Percentiles rank a stretch among this genome's conserved stretches.
phyloP scores from a whole-genome alignment of 2,888 invertebrate species.

The Thecocarcelia acutangulata region DNA sequence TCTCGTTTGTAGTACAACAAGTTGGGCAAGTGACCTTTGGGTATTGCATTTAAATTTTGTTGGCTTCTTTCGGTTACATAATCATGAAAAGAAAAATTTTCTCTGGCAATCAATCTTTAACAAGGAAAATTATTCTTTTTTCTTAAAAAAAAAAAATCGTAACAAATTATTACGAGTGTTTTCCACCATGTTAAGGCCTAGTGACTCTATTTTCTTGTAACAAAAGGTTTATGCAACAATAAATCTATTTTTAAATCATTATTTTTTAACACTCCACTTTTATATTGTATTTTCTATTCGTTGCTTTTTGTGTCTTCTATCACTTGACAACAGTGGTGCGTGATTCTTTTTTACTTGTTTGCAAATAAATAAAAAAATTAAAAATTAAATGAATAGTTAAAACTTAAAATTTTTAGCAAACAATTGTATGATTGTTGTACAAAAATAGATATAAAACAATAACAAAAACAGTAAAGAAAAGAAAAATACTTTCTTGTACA shows the following conservation, averaged over 20 bases:
- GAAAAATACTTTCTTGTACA: constrained; percentile 5
- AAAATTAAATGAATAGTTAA: neutral
- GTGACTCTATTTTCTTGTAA: constrained; percentile 45
- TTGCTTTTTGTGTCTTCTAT: constrained; percentile 14
- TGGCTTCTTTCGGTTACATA: no score
- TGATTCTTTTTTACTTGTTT: constrained; percentile 41
- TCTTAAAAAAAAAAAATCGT: constrained; percentile 6
- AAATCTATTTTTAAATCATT: constrained; percentile 47
- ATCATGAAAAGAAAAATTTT: no score
- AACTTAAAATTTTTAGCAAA: neutral
- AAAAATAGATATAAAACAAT: no score
- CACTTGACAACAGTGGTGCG: constrained; percentile 51
- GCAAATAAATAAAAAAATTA: neutral
- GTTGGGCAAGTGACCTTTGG: no score
- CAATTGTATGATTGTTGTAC: constrained; percentile 29
- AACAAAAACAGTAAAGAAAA: neutral
- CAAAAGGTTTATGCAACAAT: constrained; percentile 51
- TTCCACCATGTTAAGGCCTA: constrained; percentile 39
- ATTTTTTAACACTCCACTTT: constrained; percentile 29
- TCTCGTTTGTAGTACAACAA: no score
- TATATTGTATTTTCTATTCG: neutral
- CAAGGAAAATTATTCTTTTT: neutral
- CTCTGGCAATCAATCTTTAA: neutral
- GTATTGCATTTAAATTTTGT: no score
- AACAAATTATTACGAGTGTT: constrained; percentile 29